Percentiles rank a stretch among this genome's conserved stretches.
Conservation (phyloP, 2,797 vertebrate species). For the Tadarida brasiliensis region DNA sequence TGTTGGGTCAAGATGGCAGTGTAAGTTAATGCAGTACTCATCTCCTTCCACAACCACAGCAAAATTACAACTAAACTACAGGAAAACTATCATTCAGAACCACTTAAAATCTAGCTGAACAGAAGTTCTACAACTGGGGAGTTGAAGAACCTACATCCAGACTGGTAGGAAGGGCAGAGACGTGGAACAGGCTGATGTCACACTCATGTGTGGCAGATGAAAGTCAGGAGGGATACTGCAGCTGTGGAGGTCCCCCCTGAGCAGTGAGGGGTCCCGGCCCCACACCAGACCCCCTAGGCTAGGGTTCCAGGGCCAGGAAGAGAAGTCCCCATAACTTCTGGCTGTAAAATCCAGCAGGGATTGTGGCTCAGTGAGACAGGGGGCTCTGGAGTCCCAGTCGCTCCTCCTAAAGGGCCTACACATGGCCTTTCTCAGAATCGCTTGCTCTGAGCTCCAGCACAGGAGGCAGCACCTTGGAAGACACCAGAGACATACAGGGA, state of each 20-base stretch:
- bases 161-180: not conserved
- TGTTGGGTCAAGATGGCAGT: not conserved
- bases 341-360: not conserved
- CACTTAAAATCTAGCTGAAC: not conserved
- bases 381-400: not conserved
- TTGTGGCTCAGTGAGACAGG: not conserved
- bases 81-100: not conserved
- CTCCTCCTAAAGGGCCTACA: not conserved
- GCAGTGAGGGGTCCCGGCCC: not conserved
- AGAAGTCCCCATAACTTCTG: not conserved
- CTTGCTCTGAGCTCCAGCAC: not conserved
- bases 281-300: not conserved
- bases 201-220: not conserved
- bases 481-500: not conserved
- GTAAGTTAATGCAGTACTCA: not conserved
- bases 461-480: not conserved
- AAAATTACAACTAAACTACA: not conserved
- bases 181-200: not conserved
- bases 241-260: not conserved
- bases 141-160: not conserved
- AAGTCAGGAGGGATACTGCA: not conserved
- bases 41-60: not conserved
- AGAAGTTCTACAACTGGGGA: not conserved
- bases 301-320: not conserved
- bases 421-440: not conserved